These are phyloP conservation scores for Keiferia lycopersicella DNA, from an alignment of 2,888 invertebrate genomes.

Conservation along the genomic window DNA sequence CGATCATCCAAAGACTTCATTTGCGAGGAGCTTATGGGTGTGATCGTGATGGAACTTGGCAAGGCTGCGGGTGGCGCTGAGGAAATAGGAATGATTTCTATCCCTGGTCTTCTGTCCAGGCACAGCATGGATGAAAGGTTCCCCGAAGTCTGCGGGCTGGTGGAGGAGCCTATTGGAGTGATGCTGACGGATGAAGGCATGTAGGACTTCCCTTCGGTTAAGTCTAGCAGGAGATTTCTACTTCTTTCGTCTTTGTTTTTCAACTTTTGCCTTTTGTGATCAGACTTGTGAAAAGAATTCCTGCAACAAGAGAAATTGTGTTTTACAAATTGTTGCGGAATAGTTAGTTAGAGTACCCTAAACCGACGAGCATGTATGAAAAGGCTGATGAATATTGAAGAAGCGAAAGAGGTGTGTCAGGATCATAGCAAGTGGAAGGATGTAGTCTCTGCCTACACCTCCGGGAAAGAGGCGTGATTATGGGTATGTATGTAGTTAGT, in stretches of 20 bases:
- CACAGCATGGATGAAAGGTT: slow-evolving; percentile 82
- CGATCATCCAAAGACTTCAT: slow-evolving; percentile 73
- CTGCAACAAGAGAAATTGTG: slow-evolving; percentile 52
- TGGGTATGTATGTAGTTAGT: neutral
- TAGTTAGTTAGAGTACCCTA: no score
- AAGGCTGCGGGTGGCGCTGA: slow-evolving; percentile 83
- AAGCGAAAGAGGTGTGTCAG: no score
- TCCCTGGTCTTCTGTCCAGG: slow-evolving; percentile 87
- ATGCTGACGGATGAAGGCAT: slow-evolving; percentile 79
- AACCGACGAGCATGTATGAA: no score
- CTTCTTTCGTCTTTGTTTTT: slow-evolving; percentile 80
- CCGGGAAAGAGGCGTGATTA: no score
- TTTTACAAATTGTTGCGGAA: neutral
- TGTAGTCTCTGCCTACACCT: no score
- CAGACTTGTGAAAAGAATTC: slow-evolving; percentile 81
- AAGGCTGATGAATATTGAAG: no score
- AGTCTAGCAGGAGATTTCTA: slow-evolving; percentile 74
- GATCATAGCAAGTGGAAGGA: no score
- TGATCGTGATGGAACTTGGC: slow-evolving; percentile 92
- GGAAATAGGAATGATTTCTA: slow-evolving; percentile 92
- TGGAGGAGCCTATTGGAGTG: slow-evolving; percentile 72
- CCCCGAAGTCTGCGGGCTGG: slow-evolving; percentile 84
- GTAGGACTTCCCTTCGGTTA: slow-evolving; percentile 78
- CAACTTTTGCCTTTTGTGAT: slow-evolving; percentile 82
- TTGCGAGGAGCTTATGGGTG: slow-evolving; percentile 86